Evolutionary conservation across 2,113 vertebrate genomes (phyloP).

Genomic region (Zosterops pallidus): DNA sequence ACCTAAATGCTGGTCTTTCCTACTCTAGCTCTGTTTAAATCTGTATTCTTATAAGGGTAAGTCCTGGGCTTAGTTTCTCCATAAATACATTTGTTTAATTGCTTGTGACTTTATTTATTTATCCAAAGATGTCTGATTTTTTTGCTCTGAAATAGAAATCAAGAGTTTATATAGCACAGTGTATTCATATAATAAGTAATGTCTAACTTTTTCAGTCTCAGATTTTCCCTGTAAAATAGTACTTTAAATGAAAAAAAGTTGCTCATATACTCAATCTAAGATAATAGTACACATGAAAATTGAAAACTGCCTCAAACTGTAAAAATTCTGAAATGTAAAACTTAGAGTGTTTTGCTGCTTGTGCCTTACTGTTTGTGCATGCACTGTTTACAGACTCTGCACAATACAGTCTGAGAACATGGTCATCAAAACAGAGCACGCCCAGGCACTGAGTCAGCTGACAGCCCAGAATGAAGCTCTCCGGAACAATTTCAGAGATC

Average conservation of each 20-base stretch:
- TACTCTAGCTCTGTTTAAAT: not conserved
- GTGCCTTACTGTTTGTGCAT: not conserved
- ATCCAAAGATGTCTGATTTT: not conserved
- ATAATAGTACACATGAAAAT: not conserved
- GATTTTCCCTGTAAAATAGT: not conserved
- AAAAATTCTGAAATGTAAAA: not conserved
- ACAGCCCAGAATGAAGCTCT: conserved; percentile 84
- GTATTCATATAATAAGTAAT: not conserved
- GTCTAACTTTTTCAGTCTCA: not conserved
- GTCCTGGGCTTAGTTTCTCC: not conserved
- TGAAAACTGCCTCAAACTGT: not conserved
- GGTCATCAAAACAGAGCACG: conserved; percentile 83
- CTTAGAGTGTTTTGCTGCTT: not conserved
- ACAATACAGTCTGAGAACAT: conserved; percentile 86
- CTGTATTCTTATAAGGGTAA: not conserved
- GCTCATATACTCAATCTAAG: rapidly evolving
- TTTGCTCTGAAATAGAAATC: not conserved
- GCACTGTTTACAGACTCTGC: conserved; percentile 76
- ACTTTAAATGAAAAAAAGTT: not conserved
- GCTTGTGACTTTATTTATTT: not conserved
- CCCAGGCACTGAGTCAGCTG: conserved; percentile 81
- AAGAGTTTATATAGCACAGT: not conserved
- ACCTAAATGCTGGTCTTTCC: not conserved
- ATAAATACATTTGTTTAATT: not conserved
- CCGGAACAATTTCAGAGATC: conserved; percentile 85